Evolutionary conservation across 2,797 vertebrate species (phyloP).

Genomic region (Lophotriccus pileatus): DNA sequence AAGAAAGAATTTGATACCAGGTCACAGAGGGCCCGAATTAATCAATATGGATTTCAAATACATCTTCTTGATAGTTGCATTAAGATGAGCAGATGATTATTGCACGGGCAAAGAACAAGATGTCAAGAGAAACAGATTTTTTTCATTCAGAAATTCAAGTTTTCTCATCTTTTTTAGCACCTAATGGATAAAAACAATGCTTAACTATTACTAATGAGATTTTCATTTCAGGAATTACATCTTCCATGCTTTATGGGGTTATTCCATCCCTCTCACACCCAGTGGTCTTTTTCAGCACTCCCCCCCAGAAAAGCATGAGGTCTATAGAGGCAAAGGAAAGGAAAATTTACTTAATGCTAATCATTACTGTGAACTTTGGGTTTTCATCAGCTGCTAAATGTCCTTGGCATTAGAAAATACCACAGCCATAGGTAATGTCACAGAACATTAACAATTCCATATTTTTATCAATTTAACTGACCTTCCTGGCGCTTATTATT

Average conservation of each 20-base stretch:
- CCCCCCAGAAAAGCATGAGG: conserved; percentile 33
- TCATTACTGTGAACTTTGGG: conserved; percentile 11
- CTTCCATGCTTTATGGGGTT: not conserved
- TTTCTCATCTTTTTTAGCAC: not conserved
- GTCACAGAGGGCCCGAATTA: not conserved
- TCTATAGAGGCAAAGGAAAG: conserved; percentile 5
- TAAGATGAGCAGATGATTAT: not conserved
- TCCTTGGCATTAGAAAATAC: conserved; percentile 33
- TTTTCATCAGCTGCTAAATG: conserved; percentile 25
- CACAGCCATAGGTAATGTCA: not conserved
- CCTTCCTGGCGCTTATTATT: not conserved
- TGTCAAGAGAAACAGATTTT: not conserved
- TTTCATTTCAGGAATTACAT: not conserved
- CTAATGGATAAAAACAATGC: not conserved
- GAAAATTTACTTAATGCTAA: not conserved
- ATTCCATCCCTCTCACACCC: conserved; percentile 52
- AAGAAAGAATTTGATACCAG: conserved; percentile 2
- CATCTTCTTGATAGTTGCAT: not conserved
- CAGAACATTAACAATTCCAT: conserved; percentile 29
- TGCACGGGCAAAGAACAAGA: not conserved
- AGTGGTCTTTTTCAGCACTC: conserved; percentile 50
- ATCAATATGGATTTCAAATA: conserved; percentile 29
- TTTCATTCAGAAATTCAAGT: conserved; percentile 7
- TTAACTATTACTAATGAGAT: not conserved
- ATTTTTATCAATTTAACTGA: conserved; percentile 11